phyloP scores from a whole-genome alignment of 2,888 invertebrate species.

The Plemyria rubiginata region DNA sequence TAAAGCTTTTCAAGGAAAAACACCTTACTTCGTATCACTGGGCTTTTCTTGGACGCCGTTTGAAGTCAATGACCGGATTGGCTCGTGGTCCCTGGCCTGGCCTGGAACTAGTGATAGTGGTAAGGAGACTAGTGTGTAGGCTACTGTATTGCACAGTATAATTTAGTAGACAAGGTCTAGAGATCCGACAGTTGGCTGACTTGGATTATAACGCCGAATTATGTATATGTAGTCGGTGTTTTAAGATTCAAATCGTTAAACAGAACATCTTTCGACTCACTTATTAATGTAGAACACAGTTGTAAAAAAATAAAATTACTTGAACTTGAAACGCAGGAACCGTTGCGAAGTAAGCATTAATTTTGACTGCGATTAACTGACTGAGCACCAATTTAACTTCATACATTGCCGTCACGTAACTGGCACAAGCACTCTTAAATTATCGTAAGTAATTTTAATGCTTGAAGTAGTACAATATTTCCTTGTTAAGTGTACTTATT shows the following conservation, averaged over 20 bases:
- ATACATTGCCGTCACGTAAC: not conserved
- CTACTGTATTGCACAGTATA: too few relatives aligned
- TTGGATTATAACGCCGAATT: not conserved
- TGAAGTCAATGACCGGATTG: slow-evolving; percentile 1
- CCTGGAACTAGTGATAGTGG: not conserved
- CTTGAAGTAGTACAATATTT: too few relatives aligned
- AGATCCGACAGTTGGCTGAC: too few relatives aligned
- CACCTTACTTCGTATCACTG: not conserved
- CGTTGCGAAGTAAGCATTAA: slow-evolving; percentile 10
- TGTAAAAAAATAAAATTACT: not conserved
- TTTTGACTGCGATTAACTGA: not conserved
- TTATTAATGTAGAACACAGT: slow-evolving; percentile 4
- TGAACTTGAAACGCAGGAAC: slow-evolving; percentile 15
- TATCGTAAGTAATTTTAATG: too few relatives aligned
- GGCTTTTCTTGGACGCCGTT: not conserved
- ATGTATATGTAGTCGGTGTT: not conserved
- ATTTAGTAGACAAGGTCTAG: too few relatives aligned
- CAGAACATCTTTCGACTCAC: slow-evolving; percentile 4
- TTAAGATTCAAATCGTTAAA: slow-evolving; percentile 1
- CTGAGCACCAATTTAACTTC: slow-evolving; percentile 7
- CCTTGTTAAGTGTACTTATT: too few relatives aligned
- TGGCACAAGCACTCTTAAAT: too few relatives aligned
- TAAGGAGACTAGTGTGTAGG: too few relatives aligned
- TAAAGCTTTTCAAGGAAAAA: not conserved
- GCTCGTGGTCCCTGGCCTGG: too few relatives aligned